Percentiles rank a stretch among this genome's conserved stretches.
phyloP scores from a whole-genome alignment of 1,140 invertebrate genomes.

The Amphibalanus amphitrite region DNA sequence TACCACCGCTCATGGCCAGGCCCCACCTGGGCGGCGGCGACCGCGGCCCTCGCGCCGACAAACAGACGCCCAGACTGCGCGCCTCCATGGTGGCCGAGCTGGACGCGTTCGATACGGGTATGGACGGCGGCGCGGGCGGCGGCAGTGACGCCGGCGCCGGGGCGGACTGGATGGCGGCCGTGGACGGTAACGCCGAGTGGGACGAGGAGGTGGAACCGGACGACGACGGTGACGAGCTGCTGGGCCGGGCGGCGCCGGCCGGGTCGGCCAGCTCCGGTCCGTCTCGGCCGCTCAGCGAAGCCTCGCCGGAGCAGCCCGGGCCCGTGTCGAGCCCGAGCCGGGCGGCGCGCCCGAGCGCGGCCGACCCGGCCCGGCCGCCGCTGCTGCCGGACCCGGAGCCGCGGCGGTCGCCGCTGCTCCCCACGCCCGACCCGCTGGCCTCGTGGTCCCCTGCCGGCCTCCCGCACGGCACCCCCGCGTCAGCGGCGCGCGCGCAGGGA shows the following conservation, averaged over 20 bases:
- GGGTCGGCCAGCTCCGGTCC: too few relatives aligned
- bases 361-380: background rate
- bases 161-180: too few relatives aligned
- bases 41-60: background rate
- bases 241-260: too few relatives aligned
- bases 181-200: too few relatives aligned
- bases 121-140: too few relatives aligned
- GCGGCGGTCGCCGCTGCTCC: background rate
- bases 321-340: background rate
- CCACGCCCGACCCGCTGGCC: background rate
- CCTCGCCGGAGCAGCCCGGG: too few relatives aligned
- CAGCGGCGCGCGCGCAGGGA: too few relatives aligned
- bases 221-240: background rate
- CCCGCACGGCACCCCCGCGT: too few relatives aligned
- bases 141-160: too few relatives aligned
- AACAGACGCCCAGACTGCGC: background rate
- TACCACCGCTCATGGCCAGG: too few relatives aligned
- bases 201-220: too few relatives aligned
- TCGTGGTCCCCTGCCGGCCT: background rate
- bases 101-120: background rate
- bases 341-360: background rate
- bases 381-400: background rate
- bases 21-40: background rate
- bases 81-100: background rate
- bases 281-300: too few relatives aligned